Conservation (phyloP, 2,888 invertebrate genomes). For the Chrysolina haemoptera region DNA sequence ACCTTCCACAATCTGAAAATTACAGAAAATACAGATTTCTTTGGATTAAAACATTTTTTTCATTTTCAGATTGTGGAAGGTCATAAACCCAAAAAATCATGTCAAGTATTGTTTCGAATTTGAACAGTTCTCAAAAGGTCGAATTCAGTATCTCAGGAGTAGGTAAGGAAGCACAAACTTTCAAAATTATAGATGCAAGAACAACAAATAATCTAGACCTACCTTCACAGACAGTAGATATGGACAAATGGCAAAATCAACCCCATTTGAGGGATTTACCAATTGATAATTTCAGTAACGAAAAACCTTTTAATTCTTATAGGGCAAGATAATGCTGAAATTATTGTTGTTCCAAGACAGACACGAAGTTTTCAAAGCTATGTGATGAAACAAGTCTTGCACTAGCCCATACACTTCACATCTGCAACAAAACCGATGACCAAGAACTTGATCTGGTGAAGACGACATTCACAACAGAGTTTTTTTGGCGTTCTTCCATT, state of each 20-base stretch:
- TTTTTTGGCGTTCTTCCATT: neutral
- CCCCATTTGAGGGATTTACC: neutral
- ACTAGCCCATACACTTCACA: neutral
- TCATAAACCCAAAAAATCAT: no score
- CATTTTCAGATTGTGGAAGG: no score
- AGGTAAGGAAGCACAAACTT: no score
- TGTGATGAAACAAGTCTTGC: no score
- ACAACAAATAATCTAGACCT: neutral
- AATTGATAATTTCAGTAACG: neutral
- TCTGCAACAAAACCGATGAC: neutral
- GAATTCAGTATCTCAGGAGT: no score
- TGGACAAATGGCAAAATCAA: neutral
- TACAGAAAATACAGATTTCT: no score
- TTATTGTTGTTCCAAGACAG: neutral
- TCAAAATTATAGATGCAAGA: neutral
- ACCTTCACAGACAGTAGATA: neutral
- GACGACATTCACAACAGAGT: neutral
- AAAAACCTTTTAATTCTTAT: neutral
- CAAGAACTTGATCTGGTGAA: neutral
- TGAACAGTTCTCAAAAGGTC: no score
- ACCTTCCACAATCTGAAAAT: no score
- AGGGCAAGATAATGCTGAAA: neutral
- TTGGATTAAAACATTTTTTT: no score
- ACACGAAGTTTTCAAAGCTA: neutral
- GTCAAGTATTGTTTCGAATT: no score